Evolutionary conservation across 2,888 invertebrate species (phyloP).

Genomic region (Cyrtodaria siliqua): DNA sequence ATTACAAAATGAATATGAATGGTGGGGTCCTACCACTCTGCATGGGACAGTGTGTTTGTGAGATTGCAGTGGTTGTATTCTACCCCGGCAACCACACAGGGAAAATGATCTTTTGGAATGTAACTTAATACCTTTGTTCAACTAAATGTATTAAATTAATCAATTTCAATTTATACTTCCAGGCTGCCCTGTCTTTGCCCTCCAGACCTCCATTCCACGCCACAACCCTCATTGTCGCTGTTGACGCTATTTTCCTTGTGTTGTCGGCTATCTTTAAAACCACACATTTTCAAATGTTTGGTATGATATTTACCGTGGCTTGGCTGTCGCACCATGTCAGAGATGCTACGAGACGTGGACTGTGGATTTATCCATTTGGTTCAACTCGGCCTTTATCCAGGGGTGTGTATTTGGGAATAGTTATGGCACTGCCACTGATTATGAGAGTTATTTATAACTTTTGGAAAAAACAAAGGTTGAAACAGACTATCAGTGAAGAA

Average conservation of each 20-base stretch:
- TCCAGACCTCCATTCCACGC: constrained; percentile 91
- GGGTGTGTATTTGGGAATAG: constrained; percentile 64
- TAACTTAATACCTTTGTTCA: too few relatives aligned
- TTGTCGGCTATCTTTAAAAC: constrained; percentile 20
- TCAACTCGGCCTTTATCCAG: constrained; percentile 77
- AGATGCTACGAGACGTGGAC: constrained; percentile 90
- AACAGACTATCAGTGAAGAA: too few relatives aligned
- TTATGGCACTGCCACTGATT: constrained; percentile 65
- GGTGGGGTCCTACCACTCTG: too few relatives aligned
- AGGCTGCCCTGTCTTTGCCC: constrained; percentile 90
- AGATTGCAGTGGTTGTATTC: too few relatives aligned
- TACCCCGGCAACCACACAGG: too few relatives aligned
- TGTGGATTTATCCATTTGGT: constrained; percentile 90
- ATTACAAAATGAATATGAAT: too few relatives aligned
- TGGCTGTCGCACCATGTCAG: constrained; percentile 91
- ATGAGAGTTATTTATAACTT: constrained; percentile 7
- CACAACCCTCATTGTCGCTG: constrained; percentile 88
- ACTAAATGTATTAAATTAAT: too few relatives aligned
- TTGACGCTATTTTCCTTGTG: constrained; percentile 81
- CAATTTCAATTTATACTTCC: too few relatives aligned
- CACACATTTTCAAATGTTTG: constrained; percentile 78
- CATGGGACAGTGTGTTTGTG: too few relatives aligned
- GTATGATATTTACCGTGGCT: constrained; percentile 89
- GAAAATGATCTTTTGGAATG: too few relatives aligned
- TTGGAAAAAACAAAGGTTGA: neutral